Percentiles rank a stretch among this genome's conserved stretches.
Evolutionary conservation across 2,113 vertebrate genomes (phyloP).

Genomic region (Melanerpes formicivorus): DNA sequence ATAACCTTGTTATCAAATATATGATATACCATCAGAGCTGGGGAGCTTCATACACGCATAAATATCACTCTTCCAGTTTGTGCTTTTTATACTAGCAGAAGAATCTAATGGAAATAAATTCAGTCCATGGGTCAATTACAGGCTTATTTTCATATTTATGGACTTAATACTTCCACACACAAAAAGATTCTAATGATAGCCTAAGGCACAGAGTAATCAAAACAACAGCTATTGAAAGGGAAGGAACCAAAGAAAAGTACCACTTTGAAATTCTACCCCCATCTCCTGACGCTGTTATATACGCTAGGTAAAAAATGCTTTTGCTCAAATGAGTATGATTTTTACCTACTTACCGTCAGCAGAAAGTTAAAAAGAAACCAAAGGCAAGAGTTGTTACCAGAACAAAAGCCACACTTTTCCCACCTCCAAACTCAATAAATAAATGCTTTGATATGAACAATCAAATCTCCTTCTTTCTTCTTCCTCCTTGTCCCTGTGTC

Average conservation of each 20-base stretch:
- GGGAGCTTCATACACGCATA: slow-evolving; percentile 39
- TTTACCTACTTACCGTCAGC: slow-evolving; percentile 44
- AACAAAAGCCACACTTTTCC: slow-evolving; percentile 37
- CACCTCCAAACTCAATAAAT: slow-evolving; percentile 15
- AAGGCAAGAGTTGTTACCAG: background rate
- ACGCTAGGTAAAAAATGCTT: slow-evolving; percentile 45
- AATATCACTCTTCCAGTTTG: slow-evolving; percentile 60
- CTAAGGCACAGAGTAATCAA: slow-evolving; percentile 72
- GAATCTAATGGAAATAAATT: slow-evolving; percentile 75
- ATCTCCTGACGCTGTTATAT: slow-evolving; percentile 43
- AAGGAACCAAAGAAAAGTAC: slow-evolving; percentile 31
- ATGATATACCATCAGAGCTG: slow-evolving; percentile 36
- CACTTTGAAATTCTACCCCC: slow-evolving; percentile 45
- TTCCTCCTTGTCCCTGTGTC: background rate
- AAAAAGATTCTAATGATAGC: slow-evolving; percentile 75
- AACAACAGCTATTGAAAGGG: slow-evolving; percentile 64
- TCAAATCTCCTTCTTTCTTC: background rate
- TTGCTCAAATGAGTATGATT: slow-evolving; percentile 57
- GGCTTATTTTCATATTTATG: slow-evolving; percentile 80
- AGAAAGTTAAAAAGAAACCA: slow-evolving; percentile 22
- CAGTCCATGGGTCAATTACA: slow-evolving; percentile 76
- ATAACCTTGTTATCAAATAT: slow-evolving; percentile 45
- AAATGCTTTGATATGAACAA: background rate
- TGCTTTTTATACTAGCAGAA: slow-evolving; percentile 63
- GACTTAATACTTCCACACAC: slow-evolving; percentile 73